Conservation (phyloP, 2,888 invertebrate genomes). For the Matsumyia berberina region DNA sequence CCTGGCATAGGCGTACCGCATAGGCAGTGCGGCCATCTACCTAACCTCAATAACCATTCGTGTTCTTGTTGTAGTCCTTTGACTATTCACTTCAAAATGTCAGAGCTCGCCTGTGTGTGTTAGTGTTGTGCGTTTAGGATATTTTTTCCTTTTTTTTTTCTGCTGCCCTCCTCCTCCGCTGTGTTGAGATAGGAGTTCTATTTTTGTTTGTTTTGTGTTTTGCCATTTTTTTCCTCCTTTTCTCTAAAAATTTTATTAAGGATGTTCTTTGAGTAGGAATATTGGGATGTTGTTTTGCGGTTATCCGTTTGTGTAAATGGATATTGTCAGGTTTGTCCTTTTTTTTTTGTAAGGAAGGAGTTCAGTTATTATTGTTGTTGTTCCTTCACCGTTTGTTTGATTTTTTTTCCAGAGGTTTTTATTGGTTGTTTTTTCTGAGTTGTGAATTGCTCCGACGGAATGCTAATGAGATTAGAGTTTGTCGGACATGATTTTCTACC, state of each 20-base stretch:
- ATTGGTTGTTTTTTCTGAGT: conserved; percentile 29
- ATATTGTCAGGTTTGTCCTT: conserved; percentile 58
- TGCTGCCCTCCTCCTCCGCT: conserved; percentile 25
- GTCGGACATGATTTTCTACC: conserved; percentile 16
- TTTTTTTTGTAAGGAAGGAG: conserved; percentile 47
- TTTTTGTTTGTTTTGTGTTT: conserved; percentile 51
- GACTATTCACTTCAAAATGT: conserved; percentile 62
- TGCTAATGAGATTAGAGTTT: conserved; percentile 45
- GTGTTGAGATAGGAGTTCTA: conserved; percentile 12
- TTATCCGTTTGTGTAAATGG: conserved; percentile 70
- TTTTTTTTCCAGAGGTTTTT: conserved; percentile 28
- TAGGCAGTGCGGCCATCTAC: conserved; percentile 68
- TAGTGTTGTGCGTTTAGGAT: conserved; percentile 9
- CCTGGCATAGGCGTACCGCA: conserved; percentile 70
- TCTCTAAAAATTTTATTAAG: conserved; percentile 46
- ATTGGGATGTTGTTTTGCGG: conserved; percentile 76
- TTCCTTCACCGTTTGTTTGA: conserved; percentile 40
- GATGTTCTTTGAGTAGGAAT: conserved; percentile 64
- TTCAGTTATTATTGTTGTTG: conserved; percentile 44
- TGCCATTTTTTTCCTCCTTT: conserved; percentile 24
- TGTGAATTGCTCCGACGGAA: background rate
- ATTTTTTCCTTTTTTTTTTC: conserved; percentile 2
- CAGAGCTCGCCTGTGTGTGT: conserved; percentile 17
- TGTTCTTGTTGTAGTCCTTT: conserved; percentile 68
- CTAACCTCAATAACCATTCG: conserved; percentile 69